These are phyloP conservation scores for Puma concolor DNA, from an alignment of 2,113 vertebrate species.

Conservation along the genomic window DNA sequence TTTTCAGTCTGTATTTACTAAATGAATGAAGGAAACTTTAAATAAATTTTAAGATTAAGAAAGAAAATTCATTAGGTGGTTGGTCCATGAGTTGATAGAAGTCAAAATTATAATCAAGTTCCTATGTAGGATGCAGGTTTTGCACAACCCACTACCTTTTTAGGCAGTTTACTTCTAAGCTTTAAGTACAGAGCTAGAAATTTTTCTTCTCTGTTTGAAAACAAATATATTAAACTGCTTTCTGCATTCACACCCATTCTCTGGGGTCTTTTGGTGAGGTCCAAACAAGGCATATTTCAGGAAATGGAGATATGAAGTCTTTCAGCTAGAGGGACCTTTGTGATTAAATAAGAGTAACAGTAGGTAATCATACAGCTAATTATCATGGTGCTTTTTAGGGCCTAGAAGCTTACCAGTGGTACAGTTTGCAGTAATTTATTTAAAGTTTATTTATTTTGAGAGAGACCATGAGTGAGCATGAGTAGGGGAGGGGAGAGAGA, in stretches of 20 bases:
- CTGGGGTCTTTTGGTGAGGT: conserved; percentile 13
- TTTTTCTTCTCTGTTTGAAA: conserved; percentile 29
- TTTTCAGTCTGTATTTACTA: neutral
- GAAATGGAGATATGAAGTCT: neutral
- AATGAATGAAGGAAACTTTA: neutral
- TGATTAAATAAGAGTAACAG: neutral
- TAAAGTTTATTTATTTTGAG: too few relatives aligned
- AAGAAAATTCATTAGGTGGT: neutral
- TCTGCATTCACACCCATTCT: neutral
- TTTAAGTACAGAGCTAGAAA: neutral
- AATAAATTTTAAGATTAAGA: conserved; percentile 15
- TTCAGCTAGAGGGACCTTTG: neutral
- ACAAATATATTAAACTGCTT: neutral
- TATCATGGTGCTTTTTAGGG: conserved; percentile 1
- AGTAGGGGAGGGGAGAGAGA: too few relatives aligned
- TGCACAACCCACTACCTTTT: neutral
- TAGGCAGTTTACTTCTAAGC: neutral
- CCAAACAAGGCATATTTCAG: neutral
- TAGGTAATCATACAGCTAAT: neutral
- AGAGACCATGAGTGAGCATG: too few relatives aligned
- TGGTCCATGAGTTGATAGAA: neutral
- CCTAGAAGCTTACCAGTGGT: neutral
- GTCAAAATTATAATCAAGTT: neutral
- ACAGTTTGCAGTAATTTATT: conserved; percentile 18
- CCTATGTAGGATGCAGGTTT: neutral